These are phyloP conservation scores for Tapirus indicus DNA, from an alignment of 2,797 vertebrate genomes.

Conservation along the genomic window DNA sequence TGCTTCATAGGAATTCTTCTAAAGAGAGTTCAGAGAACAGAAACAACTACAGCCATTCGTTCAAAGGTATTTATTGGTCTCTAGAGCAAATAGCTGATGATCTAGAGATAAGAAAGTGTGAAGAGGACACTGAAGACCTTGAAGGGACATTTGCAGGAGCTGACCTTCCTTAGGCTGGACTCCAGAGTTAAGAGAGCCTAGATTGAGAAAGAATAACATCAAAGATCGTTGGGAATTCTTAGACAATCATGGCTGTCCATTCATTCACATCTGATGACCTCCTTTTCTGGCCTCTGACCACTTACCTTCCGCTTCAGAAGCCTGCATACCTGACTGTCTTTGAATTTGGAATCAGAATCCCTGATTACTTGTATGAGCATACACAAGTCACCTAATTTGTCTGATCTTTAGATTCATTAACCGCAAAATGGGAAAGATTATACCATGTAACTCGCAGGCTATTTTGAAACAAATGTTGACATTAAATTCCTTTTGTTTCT, in stretches of 20 bases:
- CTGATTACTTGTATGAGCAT: background rate
- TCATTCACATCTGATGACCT: background rate
- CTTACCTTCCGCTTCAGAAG: background rate
- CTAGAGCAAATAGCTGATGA: background rate
- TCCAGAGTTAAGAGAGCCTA: background rate
- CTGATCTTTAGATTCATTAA: background rate
- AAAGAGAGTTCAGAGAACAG: background rate
- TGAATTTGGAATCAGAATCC: background rate
- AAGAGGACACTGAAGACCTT: background rate
- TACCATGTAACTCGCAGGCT: background rate
- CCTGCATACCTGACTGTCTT: background rate
- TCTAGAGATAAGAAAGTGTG: background rate
- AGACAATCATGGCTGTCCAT: background rate
- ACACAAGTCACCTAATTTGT: background rate
- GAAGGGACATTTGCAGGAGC: background rate
- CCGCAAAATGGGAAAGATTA: background rate
- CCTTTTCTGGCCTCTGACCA: background rate
- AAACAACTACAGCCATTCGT: background rate
- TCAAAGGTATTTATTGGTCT: background rate
- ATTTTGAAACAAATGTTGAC: background rate
- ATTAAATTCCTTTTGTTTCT: background rate
- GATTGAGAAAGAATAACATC: background rate
- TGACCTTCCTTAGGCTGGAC: background rate
- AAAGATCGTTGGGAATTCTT: background rate
- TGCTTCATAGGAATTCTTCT: background rate